A percentile compares a stretch with the other conserved stretches of the same genome.
These are phyloP conservation scores for Alectoris magna DNA, from an alignment of 2,797 vertebrate species.

Conservation along the genomic window DNA sequence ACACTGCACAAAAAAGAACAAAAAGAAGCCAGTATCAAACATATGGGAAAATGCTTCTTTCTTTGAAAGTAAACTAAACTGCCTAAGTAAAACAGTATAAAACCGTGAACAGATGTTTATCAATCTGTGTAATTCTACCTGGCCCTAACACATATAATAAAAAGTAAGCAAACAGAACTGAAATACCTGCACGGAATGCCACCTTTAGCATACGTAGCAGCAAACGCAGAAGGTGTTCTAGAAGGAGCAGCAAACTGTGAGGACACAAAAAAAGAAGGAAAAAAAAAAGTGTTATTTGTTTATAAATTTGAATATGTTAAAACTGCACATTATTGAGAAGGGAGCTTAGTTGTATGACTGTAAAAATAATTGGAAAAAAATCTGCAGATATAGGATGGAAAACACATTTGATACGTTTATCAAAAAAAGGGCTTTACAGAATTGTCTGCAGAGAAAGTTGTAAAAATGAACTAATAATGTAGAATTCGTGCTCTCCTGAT, in stretches of 20 bases:
- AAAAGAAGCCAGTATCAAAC: not conserved
- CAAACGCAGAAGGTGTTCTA: slow-evolving; percentile 77
- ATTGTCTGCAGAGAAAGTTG: not conserved
- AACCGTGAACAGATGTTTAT: not conserved
- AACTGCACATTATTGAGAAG: not conserved
- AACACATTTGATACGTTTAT: not conserved
- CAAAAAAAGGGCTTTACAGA: not conserved
- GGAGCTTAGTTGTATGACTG: not conserved
- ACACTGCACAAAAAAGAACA: not conserved
- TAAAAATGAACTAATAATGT: not conserved
- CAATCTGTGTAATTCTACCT: not conserved
- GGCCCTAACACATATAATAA: not conserved
- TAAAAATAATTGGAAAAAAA: not conserved
- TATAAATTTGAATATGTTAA: not conserved
- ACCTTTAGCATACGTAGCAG: slow-evolving; percentile 82
- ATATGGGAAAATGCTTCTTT: not conserved
- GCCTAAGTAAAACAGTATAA: not conserved
- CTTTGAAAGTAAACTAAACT: not conserved
- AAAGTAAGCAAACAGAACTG: not conserved
- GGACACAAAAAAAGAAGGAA: not conserved
- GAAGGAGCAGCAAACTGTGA: slow-evolving; percentile 78
- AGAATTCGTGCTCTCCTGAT: not conserved
- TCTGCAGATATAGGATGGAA: not conserved
- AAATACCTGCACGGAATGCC: slow-evolving; percentile 85
- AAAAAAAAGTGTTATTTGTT: not conserved